Base-by-base conservation (phyloP, 23 tunicate genomes). In the Trididemnum clinides region DNA sequence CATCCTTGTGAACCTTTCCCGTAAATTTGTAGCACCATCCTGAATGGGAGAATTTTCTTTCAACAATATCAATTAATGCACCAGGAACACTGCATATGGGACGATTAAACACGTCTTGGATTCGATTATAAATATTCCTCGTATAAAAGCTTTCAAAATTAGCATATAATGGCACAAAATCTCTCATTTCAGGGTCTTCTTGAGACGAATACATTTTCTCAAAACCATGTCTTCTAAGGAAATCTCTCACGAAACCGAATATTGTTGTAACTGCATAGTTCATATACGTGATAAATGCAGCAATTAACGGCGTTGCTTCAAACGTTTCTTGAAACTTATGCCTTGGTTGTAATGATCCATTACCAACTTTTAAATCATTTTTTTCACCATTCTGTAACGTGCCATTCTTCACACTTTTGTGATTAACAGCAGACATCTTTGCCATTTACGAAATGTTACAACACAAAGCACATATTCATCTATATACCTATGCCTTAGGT, bases 31-130 rank as follows among this genome's bases (percentile, higher is more conserved):
- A 97, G 0, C 76, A 83, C 99, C 99, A 97, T 10, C 96, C 96
- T 0, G 94, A 88, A 6, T 97, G 81, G 22, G 79, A 72, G 66
- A 84, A 87, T 58, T 82, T 57, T 32, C 99, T 70, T 70, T 97
- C 99, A 34, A 86, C 86, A 30, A 97, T 77, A 62, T 97, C 95
- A 82, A 97, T 71, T 22, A 77, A 75, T 6, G 89, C 87, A 28
- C 99, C 99, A 30, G 99, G 97, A 22, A 97, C 99, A 75, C 97
- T 92, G 81, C 96, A 88, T 30, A 97, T 91, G 0, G 99, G 99
- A 50, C 97, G 64, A 44, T 92, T 92, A 74, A 97, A 97, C 10
- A 84, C 86, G 82, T 97, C 99, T 64, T 89, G 86, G 3, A 97
- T 86, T 32, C 99, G 82, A 64, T 87, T 88, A 75, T 92, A 97